A percentile compares a stretch with the other conserved stretches of the same genome.
phyloP scores from a whole-genome alignment of 2,888 invertebrate genomes.

The Suillia variegata region DNA sequence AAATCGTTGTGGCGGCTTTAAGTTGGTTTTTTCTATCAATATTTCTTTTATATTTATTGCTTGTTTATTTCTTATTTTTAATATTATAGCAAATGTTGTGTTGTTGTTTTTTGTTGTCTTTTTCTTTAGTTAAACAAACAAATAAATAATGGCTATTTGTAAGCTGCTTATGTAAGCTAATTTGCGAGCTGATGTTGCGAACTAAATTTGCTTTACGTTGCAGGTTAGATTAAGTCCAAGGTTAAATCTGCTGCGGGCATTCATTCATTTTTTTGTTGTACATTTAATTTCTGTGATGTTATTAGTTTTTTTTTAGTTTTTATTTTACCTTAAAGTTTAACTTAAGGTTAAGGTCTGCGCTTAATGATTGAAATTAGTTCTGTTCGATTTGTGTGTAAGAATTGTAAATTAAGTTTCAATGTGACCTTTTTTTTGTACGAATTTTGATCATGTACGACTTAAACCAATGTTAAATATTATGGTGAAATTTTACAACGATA shows the following conservation, averaged over 20 bases:
- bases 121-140: constrained; percentile 48
- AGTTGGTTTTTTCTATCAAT: no score
- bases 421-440: no score
- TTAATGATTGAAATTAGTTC: no score
- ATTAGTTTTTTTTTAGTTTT: no score
- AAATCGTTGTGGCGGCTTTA: constrained; percentile 11
- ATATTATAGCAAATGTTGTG: constrained; percentile 7
- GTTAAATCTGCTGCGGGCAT: constrained; percentile 36
- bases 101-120: constrained; percentile 29
- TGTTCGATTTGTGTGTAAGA: no score
- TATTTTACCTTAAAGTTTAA: no score
- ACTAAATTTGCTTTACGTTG: constrained; percentile 10
- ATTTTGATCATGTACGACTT: no score
- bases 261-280: constrained; percentile 7
- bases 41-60: no score
- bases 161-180: constrained; percentile 48
- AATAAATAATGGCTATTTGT: constrained; percentile 20
- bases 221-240: constrained; percentile 41
- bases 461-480: no score
- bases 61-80: constrained; percentile 6
- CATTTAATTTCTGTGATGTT: neutral
- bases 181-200: constrained; percentile 43
- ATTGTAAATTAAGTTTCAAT: no score
- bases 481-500: no score
- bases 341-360: no score